Evolutionary conservation across 2,797 vertebrate species (phyloP).

Genomic region (Diglossa cyanea): DNA sequence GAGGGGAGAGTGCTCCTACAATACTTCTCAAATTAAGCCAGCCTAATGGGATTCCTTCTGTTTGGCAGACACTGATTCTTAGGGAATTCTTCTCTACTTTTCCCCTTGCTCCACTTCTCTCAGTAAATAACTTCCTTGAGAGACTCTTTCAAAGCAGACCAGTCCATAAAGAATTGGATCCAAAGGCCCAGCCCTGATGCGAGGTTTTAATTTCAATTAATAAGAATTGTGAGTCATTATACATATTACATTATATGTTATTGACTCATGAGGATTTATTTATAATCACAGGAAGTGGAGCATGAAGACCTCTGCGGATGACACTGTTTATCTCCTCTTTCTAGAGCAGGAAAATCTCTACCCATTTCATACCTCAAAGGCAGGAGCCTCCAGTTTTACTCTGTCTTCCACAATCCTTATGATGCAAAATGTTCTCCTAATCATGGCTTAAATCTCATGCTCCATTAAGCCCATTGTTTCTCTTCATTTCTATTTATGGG

Average conservation of each 20-base stretch:
- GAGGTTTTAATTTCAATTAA: background rate
- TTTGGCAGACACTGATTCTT: background rate
- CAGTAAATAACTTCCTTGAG: background rate
- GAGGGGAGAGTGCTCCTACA: background rate
- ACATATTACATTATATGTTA: background rate
- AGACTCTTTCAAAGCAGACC: background rate
- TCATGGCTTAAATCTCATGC: background rate
- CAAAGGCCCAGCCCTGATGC: background rate
- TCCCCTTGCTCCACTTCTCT: background rate
- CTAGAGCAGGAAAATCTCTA: background rate
- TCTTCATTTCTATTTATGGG: background rate
- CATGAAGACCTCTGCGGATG: background rate
- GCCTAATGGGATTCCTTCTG: background rate
- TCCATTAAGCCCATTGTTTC: background rate
- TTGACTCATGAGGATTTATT: background rate
- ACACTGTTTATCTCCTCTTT: background rate
- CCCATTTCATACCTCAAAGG: background rate
- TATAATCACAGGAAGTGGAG: background rate
- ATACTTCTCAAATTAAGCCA: background rate
- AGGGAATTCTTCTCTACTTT: background rate
- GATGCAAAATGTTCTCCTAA: background rate
- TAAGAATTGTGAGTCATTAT: background rate
- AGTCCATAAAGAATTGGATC: background rate
- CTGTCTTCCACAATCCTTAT: background rate
- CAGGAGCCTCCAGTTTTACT: background rate